Base-by-base conservation (phyloP, 2,888 invertebrate genomes). In the Onthophagus sagittarius region DNA sequence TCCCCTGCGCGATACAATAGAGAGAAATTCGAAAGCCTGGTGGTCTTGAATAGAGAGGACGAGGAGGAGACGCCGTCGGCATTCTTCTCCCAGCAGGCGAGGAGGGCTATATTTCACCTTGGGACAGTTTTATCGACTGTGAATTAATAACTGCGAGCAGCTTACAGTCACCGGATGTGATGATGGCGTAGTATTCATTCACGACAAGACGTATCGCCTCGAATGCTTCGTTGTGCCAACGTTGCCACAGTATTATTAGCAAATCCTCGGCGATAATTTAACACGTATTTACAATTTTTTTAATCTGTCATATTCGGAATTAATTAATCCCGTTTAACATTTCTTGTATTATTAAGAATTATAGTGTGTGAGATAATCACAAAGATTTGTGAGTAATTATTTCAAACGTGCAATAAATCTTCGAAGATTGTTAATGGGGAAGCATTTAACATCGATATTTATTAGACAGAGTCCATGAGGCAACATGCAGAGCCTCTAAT, bases 91-190 rank as follows among this genome's bases (percentile, higher is more conserved):
- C 64, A 64, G 64, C 64, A 23, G 64, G 64, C 23, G 15, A 23
- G 15, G 23, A 64, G 15, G 23, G 15, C 64, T 15, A 64, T 64
- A 64, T 64, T 64, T 64, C 64, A 64, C 15, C 64, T 15, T 64
- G 15, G 64, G 64, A 64, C 64, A 23, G 64, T 64, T 64, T 64
- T 64, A 64, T 64, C 23, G 64, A 64, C 15, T 64, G 64, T 15
- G 64, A 64, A 64, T 64, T 64, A 64, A 64, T 64, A 64, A 64
- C 64, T 64, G 64, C 64, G 14, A 15, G 15, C 14, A 64, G 64
- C 39, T 53, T 53, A 53, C 39, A 53, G 39, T 53, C 39, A 53
- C 39, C 39, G 39, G 39, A 53, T 53, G 39, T 53, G 39, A 11
- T 53, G 39, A 53, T 53, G 39, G 39, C 39, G 39, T 53, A 53